Evolutionary conservation across 2,113 vertebrate species (phyloP), one percentile per base, ranked within the genome.

Genomic region (Rhinoptilus africanus): DNA sequence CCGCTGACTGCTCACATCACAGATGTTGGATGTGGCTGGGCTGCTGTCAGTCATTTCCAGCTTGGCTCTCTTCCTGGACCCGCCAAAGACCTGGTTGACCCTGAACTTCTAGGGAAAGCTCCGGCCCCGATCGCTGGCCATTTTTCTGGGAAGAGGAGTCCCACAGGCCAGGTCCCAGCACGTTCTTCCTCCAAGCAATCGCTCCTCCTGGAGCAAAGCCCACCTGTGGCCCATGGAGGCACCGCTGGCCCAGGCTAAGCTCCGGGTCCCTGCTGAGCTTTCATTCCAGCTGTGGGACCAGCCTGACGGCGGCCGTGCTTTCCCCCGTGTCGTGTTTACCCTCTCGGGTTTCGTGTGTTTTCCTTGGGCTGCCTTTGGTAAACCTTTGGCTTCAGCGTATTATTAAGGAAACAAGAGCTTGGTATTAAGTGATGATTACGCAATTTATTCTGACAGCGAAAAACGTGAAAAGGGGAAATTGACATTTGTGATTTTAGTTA

Each of bases 401-500:
- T 97, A 96, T 97, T 96, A 96, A 85, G 83, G 95, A 94, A 98
- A 97, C 76, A 95, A 96, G 93, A 97, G 77, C 85, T 89, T 63
- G 79, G 83, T 89, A 97, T 97, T 97, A 97, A 97, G 91, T 95
- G 96, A 97, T 94, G 92, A 97, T 96, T 98, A 91, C 76, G 71
- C 96, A 96, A 97, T 98, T 98, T 98, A 97, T 94, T 95, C 95
- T 97, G 96, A 97, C 96, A 97, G 91, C 24, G 0, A 94, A 95
- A 92, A 92, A 97, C 6, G 72, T 93, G 96, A 91, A 96, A 95
- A 97, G 83, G 94, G 97, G 96, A 97, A 98, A 97, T 96, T 92
- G 96, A 96, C 75, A 22, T 96, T 95, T 92, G 95, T 97, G 95
- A 97, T 95, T 95, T 97, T 93, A 96, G 95, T 97, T 96, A 85